Evolutionary conservation across 2,113 vertebrate genomes (phyloP).

Genomic region (Scopus umbretta): DNA sequence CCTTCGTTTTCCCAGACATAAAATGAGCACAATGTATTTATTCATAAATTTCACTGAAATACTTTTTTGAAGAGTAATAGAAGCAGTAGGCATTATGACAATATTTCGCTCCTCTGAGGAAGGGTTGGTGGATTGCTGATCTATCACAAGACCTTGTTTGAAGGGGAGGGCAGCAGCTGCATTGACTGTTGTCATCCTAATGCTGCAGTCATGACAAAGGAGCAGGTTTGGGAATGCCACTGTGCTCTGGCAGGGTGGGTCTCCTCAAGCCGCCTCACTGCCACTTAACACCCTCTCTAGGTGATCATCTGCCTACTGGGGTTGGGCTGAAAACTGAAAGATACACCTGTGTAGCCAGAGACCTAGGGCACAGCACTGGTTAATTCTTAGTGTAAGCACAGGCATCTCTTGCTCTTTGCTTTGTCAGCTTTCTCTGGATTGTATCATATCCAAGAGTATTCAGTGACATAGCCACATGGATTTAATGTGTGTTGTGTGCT

Average conservation of each 20-base stretch:
- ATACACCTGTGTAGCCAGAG: neutral
- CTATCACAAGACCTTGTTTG: neutral
- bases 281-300: neutral
- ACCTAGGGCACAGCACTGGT: neutral
- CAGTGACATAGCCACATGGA: neutral
- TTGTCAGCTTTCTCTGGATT: neutral
- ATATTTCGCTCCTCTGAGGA: neutral
- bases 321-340: neutral
- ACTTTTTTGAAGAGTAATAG: neutral
- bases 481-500: neutral
- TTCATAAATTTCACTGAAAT: neutral
- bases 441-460: neutral
- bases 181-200: neutral
- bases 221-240: neutral
- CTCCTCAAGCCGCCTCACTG: neutral
- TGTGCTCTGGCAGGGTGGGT: neutral
- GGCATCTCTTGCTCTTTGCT: neutral
- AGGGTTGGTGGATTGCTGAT: neutral
- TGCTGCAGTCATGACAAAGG: neutral
- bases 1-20: neutral
- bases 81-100: neutral
- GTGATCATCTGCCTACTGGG: neutral
- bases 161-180: neutral
- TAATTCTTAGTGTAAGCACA: neutral
- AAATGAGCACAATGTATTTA: neutral